phyloP scores from a whole-genome alignment of 1,140 invertebrate genomes.

The Chlorops oryzae region DNA sequence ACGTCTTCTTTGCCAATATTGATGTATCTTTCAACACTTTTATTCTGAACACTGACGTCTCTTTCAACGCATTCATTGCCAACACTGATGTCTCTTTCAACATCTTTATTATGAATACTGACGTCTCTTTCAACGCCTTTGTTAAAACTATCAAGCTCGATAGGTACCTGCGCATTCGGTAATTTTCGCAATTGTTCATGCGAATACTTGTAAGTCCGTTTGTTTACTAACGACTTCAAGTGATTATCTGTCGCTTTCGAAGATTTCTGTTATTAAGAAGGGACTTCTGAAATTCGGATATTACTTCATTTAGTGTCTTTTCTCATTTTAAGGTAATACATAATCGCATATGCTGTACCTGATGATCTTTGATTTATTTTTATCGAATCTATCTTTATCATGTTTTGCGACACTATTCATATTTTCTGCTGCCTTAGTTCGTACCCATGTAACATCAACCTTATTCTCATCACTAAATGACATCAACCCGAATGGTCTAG shows the following conservation, averaged over 20 bases:
- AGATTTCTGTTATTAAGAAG: slow-evolving; percentile 6
- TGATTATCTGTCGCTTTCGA: slow-evolving; percentile 7
- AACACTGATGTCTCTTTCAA: too few species aligned
- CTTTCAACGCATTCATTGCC: too few species aligned
- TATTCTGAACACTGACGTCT: too few species aligned
- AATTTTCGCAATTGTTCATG: slow-evolving; percentile 10
- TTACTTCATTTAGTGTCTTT: slow-evolving; percentile 1
- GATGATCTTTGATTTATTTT: slow-evolving; percentile 5
- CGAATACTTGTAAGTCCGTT: slow-evolving; percentile 10
- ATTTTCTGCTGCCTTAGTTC: background rate
- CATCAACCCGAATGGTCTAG: slow-evolving; percentile 11
- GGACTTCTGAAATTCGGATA: slow-evolving; percentile 8
- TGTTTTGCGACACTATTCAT: slow-evolving; percentile 5
- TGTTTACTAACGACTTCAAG: slow-evolving; percentile 2
- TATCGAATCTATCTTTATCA: slow-evolving; percentile 9
- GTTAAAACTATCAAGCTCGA: too few species aligned
- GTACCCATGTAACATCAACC: background rate
- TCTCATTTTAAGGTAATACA: background rate
- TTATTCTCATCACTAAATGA: slow-evolving; percentile 6
- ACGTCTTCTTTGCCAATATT: too few species aligned
- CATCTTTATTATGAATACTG: too few species aligned
- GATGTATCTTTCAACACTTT: too few species aligned
- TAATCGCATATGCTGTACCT: background rate
- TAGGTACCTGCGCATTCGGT: background rate
- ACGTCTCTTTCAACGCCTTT: too few species aligned